These are phyloP conservation scores for Prochilodus magdalenae DNA, from an alignment of 2,113 vertebrate species.

Conservation along the genomic window DNA sequence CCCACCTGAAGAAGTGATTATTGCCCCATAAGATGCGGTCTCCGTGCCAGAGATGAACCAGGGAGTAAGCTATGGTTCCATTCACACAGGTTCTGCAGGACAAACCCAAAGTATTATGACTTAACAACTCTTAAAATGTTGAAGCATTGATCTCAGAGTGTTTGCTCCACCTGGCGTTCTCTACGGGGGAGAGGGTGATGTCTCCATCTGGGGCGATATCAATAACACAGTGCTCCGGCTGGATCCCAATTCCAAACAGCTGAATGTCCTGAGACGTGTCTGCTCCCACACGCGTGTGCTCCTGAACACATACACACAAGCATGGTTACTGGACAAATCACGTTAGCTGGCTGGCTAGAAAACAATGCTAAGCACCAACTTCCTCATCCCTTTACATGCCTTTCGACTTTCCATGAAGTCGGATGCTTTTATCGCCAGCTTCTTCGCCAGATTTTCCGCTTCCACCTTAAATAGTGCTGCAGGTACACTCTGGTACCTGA, in stretches of 20 bases:
- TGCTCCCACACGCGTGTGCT: conserved; percentile 91
- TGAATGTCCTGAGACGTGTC: conserved; percentile 98
- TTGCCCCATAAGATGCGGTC: conserved; percentile 98
- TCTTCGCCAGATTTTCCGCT: no score
- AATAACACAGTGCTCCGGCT: conserved; percentile 92
- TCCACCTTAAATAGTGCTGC: no score
- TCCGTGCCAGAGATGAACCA: conserved; percentile 93
- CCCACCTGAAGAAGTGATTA: conserved; percentile 98
- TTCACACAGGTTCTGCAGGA: conserved; percentile 92
- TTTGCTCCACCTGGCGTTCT: conserved; percentile 86
- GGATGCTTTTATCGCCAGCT: no score
- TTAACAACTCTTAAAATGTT: no score
- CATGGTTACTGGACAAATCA: not conserved
- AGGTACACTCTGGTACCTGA: no score
- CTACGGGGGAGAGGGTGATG: conserved; percentile 86
- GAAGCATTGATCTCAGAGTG: not conserved
- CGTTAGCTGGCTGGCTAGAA: no score
- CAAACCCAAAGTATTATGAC: no score
- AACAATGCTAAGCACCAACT: no score
- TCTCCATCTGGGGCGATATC: conserved; percentile 89
- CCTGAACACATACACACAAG: conserved; percentile 70
- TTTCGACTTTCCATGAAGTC: no score
- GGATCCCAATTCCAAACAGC: conserved; percentile 97
- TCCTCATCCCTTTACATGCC: no score
- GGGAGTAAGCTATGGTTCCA: conserved; percentile 82